phyloP scores from a whole-genome alignment of 2,113 vertebrate species.

The Picathartes gymnocephalus region DNA sequence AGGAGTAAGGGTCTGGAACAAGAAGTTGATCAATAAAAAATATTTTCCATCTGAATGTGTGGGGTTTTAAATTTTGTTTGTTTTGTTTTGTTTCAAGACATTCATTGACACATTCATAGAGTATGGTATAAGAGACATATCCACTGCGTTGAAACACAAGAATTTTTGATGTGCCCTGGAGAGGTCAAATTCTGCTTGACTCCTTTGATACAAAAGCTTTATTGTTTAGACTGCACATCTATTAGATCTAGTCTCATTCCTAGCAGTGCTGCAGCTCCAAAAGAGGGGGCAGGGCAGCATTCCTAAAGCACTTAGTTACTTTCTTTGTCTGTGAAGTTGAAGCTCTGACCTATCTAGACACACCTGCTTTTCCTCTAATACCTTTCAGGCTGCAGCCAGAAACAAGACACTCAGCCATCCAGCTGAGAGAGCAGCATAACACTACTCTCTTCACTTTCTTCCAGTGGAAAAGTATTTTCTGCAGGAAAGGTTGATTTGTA shows the following conservation, averaged over 20 bases:
- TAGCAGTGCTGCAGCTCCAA: not conserved
- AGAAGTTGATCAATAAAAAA: conserved; percentile 18
- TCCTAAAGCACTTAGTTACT: not conserved
- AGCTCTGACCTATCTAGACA: not conserved
- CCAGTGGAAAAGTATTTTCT: not conserved
- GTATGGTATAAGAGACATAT: not conserved
- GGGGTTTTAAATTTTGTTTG: not conserved
- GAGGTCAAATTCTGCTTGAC: not conserved
- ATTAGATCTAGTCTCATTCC: not conserved
- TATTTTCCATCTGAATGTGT: not conserved
- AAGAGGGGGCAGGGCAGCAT: not conserved
- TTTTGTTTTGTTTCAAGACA: not conserved
- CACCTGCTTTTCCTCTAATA: not conserved
- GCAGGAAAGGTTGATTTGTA: not conserved
- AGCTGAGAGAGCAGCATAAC: not conserved
- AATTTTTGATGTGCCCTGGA: not conserved
- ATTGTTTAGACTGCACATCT: not conserved
- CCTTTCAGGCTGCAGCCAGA: not conserved
- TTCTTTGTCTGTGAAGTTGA: not conserved
- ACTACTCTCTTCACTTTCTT: not conserved
- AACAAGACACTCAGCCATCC: not conserved
- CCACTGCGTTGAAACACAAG: not conserved
- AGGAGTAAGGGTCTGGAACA: not conserved
- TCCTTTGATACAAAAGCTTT: not conserved
- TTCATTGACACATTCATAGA: not conserved